Evolutionary conservation across 2,113 vertebrate genomes (phyloP).

Genomic region (Eurystomus gularis): DNA sequence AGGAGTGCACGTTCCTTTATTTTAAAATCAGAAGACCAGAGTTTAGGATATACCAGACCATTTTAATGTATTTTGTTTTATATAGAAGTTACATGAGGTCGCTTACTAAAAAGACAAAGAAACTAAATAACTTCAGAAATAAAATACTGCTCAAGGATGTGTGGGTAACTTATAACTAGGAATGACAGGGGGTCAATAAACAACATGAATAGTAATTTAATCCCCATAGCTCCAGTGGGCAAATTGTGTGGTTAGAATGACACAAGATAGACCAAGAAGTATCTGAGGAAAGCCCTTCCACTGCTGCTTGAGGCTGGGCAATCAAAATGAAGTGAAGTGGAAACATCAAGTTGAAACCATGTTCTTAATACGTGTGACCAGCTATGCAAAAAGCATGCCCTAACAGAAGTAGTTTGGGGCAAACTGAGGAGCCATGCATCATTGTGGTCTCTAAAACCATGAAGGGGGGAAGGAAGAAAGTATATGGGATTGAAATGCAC

Average conservation of each 20-base stretch:
- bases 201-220: background rate
- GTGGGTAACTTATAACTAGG: background rate
- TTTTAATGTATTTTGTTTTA: background rate
- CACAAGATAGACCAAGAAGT: background rate
- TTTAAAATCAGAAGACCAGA: background rate
- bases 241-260: background rate
- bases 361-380: fast-evolving
- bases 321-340: background rate
- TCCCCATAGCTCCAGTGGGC: background rate
- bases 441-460: background rate
- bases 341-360: background rate
- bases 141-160: background rate
- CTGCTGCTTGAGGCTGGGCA: background rate
- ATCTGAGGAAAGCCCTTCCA: background rate
- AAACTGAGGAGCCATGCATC: background rate
- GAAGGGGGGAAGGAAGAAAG: background rate
- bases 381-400: background rate
- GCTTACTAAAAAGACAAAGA: background rate
- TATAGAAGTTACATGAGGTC: background rate
- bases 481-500: background rate
- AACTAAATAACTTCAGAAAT: background rate
- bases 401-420: background rate
- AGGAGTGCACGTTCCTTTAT: background rate
- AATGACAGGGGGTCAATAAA: background rate
- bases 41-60: background rate